Evolutionary conservation across 2,888 invertebrate genomes (phyloP).

Genomic region (Machimus rusticus): DNA sequence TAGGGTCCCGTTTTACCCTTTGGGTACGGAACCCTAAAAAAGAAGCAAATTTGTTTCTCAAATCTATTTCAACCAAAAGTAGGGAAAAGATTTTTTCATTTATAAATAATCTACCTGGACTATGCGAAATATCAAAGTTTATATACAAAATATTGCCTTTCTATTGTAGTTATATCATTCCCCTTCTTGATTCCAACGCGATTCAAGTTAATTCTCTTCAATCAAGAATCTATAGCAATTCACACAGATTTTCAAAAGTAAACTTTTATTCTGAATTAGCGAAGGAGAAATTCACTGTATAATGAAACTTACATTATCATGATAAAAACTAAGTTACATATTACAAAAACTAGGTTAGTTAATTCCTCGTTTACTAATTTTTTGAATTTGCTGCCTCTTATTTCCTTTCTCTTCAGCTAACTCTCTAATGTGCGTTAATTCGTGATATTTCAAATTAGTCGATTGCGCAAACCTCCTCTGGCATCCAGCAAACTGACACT

Average conservation of each 20-base stretch:
- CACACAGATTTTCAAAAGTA: not conserved
- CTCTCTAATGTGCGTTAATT: slow-evolving; percentile 74
- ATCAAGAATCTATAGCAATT: too few relatives aligned
- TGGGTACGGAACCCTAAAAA: too few relatives aligned
- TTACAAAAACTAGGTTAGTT: not conserved
- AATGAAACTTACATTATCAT: not conserved
- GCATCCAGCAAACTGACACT: slow-evolving; percentile 95
- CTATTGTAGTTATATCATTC: too few relatives aligned
- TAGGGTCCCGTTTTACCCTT: too few relatives aligned
- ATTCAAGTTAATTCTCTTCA: too few relatives aligned
- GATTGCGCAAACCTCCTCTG: slow-evolving; percentile 96
- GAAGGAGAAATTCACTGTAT: not conserved
- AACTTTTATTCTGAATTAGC: not conserved
- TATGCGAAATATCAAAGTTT: too few relatives aligned
- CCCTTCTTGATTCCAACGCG: too few relatives aligned
- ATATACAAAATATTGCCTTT: too few relatives aligned
- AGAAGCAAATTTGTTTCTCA: too few relatives aligned
- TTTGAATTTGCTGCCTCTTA: not conserved
- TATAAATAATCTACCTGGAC: too few relatives aligned
- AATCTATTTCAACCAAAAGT: too few relatives aligned
- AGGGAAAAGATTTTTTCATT: too few relatives aligned
- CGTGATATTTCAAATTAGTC: slow-evolving; percentile 94
- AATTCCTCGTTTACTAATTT: not conserved
- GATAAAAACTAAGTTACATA: not conserved
- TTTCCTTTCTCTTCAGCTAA: not conserved